Evolutionary conservation across 2,113 vertebrate genomes (phyloP).

Genomic region (Nyctibius bracteatus): DNA sequence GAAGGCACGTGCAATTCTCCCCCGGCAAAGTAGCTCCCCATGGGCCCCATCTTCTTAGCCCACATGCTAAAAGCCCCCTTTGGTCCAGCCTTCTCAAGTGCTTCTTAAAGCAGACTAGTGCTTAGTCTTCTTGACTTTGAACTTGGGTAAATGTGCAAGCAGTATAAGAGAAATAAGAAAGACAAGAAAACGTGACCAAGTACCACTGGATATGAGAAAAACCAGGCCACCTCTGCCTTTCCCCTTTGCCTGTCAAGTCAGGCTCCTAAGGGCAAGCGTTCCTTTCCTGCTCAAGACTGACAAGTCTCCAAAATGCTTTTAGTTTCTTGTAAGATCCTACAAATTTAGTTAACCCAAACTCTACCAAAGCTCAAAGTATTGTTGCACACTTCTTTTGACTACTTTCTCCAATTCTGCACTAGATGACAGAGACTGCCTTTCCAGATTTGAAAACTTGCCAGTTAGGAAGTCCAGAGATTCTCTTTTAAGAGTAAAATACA

Average conservation of each 20-base stretch:
- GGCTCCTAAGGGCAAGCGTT: neutral
- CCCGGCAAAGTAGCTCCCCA: neutral
- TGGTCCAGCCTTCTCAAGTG: neutral
- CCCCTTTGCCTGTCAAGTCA: neutral
- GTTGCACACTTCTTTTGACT: neutral
- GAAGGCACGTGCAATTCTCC: rapidly evolving
- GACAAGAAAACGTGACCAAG: neutral
- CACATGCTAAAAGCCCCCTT: neutral
- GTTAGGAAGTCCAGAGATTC: neutral
- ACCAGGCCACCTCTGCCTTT: neutral
- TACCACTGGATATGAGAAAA: neutral
- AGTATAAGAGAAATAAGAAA: neutral
- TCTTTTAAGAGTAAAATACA: neutral
- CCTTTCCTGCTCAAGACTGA: neutral
- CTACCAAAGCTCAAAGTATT: neutral
- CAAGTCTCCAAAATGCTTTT: neutral
- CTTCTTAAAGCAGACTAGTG: neutral
- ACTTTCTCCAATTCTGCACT: neutral
- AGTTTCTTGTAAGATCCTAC: neutral
- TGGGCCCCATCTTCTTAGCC: neutral
- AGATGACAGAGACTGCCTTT: neutral
- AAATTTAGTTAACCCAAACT: neutral
- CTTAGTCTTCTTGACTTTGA: neutral
- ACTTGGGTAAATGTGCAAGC: neutral
- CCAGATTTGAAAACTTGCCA: neutral